Percentiles rank a stretch among this genome's conserved stretches.
These are phyloP conservation scores for Scartelaos histophorus DNA, from an alignment of 2,113 vertebrate genomes.

Conservation along the genomic window DNA sequence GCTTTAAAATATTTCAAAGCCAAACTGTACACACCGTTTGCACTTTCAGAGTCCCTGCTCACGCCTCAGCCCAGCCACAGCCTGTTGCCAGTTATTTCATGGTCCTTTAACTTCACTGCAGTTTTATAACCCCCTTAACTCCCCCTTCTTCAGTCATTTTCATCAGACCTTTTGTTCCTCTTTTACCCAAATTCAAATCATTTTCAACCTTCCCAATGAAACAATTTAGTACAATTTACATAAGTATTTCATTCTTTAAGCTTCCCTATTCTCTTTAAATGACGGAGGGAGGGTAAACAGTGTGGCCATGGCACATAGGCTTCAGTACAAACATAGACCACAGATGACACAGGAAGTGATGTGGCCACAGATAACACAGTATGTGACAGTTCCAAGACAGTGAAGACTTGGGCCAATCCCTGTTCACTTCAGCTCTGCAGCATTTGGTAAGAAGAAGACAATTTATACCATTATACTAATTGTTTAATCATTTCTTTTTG, in stretches of 20 bases:
- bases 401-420: background rate
- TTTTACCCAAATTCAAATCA: conserved; percentile 6
- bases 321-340: conserved; percentile 20
- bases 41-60: background rate
- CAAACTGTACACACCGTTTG: background rate
- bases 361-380: conserved; percentile 53
- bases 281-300: background rate
- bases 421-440: background rate
- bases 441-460: conserved; percentile 40
- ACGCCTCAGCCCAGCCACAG: background rate
- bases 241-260: background rate
- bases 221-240: background rate
- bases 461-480: background rate
- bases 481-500: background rate
- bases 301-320: conserved; percentile 18
- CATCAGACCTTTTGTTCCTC: background rate
- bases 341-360: conserved; percentile 63
- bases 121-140: conserved; percentile 4
- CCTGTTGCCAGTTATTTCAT: conserved; percentile 17
- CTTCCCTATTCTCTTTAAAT: background rate
- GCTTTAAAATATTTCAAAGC: background rate
- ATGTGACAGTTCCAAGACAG: conserved; percentile 38
- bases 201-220: background rate
- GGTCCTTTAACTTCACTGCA: background rate
- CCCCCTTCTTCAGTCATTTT: background rate